Conservation (phyloP, 53 echinoderm and acorn worm species). For the Zoroaster sp. region DNA sequence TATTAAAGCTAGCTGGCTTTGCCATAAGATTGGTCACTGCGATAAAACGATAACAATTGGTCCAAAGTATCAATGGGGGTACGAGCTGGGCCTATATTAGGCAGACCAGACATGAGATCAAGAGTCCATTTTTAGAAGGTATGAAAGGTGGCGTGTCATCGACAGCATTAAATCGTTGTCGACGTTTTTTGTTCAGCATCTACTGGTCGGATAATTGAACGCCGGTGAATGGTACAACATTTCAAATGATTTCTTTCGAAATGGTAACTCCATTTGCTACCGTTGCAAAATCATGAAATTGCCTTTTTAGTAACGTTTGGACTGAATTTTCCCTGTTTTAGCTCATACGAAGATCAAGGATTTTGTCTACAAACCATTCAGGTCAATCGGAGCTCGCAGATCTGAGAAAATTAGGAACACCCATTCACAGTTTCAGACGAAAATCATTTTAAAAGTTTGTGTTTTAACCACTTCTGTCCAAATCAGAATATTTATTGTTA, state of each 20-base stretch:
- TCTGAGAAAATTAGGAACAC: too few relatives aligned
- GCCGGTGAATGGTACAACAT: not conserved
- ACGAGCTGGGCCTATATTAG: conserved; percentile 24
- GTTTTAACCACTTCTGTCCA: too few relatives aligned
- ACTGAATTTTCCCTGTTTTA: too few relatives aligned
- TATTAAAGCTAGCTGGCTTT: not conserved
- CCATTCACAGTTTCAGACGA: too few relatives aligned
- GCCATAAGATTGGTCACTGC: not conserved
- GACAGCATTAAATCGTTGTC: not conserved
- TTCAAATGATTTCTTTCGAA: not conserved
- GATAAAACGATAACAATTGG: not conserved
- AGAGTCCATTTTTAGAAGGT: not conserved
- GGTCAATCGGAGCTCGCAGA: too few relatives aligned
- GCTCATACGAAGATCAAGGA: too few relatives aligned
- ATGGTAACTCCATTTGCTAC: not conserved
- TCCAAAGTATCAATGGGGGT: not conserved
- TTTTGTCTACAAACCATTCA: too few relatives aligned
- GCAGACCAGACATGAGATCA: conserved; percentile 26
- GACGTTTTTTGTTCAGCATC: conserved; percentile 24
- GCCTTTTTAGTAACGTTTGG: too few relatives aligned
- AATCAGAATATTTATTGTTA: too few relatives aligned
- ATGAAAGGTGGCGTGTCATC: conserved; percentile 15
- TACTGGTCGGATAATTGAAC: not conserved
- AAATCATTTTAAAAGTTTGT: too few relatives aligned
- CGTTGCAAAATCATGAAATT: too few relatives aligned